These are phyloP conservation scores for Ptilonorhynchus violaceus DNA, from an alignment of 2,113 vertebrate species.

Conservation along the genomic window DNA sequence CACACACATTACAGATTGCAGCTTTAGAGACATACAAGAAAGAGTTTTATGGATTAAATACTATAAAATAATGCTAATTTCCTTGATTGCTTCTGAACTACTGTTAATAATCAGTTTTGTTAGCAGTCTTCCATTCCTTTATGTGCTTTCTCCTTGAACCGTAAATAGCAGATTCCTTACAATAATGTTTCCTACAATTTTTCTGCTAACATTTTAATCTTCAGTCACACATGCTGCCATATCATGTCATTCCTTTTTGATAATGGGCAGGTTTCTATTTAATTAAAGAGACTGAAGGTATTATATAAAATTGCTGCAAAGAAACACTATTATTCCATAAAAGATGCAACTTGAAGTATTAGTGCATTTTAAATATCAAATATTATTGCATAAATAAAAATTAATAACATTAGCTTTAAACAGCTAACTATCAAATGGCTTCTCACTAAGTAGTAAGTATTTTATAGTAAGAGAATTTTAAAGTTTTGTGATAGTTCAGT, in stretches of 20 bases:
- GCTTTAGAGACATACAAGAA: background rate
- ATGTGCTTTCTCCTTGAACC: background rate
- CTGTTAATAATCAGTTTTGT: background rate
- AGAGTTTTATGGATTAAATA: background rate
- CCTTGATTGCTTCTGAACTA: background rate
- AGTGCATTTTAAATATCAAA: background rate
- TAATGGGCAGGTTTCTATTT: background rate
- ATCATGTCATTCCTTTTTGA: background rate
- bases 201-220: background rate
- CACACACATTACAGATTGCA: background rate
- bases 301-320: background rate
- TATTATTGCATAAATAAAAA: background rate
- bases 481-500: background rate
- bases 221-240: background rate
- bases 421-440: background rate
- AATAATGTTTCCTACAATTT: background rate
- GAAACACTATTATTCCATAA: background rate
- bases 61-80: background rate
- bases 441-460: background rate
- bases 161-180: background rate
- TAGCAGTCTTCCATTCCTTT: background rate
- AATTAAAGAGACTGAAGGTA: background rate
- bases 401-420: background rate
- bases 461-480: background rate
- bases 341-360: background rate